Base-by-base conservation (phyloP, 1,140 invertebrate genomes). In the Pararge aegeria region DNA sequence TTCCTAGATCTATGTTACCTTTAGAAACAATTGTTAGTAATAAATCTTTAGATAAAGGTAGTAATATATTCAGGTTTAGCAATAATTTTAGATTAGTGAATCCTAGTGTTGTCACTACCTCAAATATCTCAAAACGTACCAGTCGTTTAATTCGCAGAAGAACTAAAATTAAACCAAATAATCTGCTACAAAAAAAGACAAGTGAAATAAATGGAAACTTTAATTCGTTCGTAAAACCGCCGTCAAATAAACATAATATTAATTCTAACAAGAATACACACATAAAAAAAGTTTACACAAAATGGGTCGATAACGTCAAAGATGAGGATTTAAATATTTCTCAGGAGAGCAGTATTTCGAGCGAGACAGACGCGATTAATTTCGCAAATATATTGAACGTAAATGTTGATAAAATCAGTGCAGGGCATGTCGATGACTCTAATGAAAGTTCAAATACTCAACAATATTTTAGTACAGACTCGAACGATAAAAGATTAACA, bases 281-380 rank as follows among this genome's bases (percentile, higher is more conserved):
- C 5, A 89, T 89, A 13, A 80, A 75, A 65, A 89, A 83, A 70
- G 70, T 89, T n/a, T 50, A 85, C 6, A 89, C 87, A 16, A 86
- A 83, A 73, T 89, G 84, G 87, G 80, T 61, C 0, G 84, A 89
- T 59, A 78, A 77, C 44, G 74, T 74, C 15, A 87, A 89, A 65
- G 73, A 78, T 57, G 80, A 83, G 37, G 77, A 79, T 57, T 70
- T 79, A 61, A 48, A 78, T 40, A 80, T 83, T 57, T 64, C 66
- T 20, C 63, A 64, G 12, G 78, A 80, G 56, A 61, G 62, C 13
- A 68, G 37, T 54, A 61, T 61, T 16, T 74, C 69, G 7, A 64
- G 70, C 24, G 64, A 75, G 62, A 59, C 38, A 15, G 42, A 70
- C 29, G 20, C 20, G 18, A 55, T 29, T 6, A 54, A 46, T 60